Conservation (phyloP, 2,797 vertebrate genomes). For the Pempheris klunzingeri region DNA sequence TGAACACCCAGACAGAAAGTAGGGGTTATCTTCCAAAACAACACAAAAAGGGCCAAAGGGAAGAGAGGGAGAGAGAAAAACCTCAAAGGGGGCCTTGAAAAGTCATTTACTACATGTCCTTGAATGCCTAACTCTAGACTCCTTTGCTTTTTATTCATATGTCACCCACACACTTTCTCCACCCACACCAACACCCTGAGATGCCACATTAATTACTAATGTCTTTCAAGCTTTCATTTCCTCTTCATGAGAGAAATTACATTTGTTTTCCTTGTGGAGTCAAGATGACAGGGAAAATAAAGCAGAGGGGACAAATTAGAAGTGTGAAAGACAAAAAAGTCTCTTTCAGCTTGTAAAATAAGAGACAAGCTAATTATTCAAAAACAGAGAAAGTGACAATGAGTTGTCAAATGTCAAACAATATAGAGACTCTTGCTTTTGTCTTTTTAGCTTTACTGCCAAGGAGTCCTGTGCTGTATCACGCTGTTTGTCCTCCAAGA, state of each 20-base stretch:
- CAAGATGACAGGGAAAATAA: conserved; percentile 71
- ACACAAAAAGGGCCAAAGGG: conserved; percentile 38
- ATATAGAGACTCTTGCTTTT: conserved; percentile 45
- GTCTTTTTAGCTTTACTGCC: conserved; percentile 41
- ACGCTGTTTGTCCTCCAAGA: conserved; percentile 47
- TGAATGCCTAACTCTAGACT: conserved; percentile 64
- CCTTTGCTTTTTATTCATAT: conserved; percentile 64
- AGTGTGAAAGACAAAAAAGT: conserved; percentile 57
- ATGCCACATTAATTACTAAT: conserved; percentile 73
- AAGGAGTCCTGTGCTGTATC: conserved; percentile 29
- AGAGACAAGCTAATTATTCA: conserved; percentile 74
- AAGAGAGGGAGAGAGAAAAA: conserved; percentile 27
- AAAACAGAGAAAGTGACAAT: conserved; percentile 58
- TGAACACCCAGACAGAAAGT: conserved; percentile 66
- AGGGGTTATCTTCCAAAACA: conserved; percentile 72
- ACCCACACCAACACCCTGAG: conserved; percentile 57
- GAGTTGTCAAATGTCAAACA: conserved; percentile 64
- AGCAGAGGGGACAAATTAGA: conserved; percentile 60
- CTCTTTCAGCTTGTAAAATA: conserved; percentile 51
- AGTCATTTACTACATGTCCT: conserved; percentile 71
- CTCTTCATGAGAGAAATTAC: conserved; percentile 69
- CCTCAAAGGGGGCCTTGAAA: conserved; percentile 62
- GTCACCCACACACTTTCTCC: conserved; percentile 60
- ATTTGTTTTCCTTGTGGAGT: conserved; percentile 73
- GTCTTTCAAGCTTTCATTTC: conserved; percentile 75